Evolutionary conservation across 1,140 invertebrate genomes (phyloP).

Genomic region (Schlechtendalia chinensis): DNA sequence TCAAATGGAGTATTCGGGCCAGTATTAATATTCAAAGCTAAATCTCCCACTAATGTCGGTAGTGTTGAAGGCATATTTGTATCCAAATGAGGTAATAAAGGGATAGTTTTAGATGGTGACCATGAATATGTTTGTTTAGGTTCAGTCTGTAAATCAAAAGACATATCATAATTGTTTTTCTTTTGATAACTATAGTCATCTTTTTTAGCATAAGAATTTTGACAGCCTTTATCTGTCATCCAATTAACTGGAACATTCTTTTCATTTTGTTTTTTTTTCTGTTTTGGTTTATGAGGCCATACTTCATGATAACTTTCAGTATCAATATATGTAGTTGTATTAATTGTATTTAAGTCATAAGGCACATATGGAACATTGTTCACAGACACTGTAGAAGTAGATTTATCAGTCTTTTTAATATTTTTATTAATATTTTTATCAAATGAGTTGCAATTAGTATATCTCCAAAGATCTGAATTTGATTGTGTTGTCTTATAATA

Average conservation of each 20-base stretch:
- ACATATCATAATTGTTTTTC: slow-evolving; percentile 42
- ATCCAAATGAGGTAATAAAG: slow-evolving; percentile 53
- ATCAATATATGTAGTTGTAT: slow-evolving; percentile 42
- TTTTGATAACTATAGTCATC: slow-evolving; percentile 36
- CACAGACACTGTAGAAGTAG: slow-evolving; percentile 52
- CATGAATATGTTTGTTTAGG: slow-evolving; percentile 51
- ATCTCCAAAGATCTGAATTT: slow-evolving; percentile 42
- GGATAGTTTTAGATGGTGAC: slow-evolving; percentile 54
- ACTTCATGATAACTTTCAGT: slow-evolving; percentile 40
- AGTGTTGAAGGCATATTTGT: slow-evolving; percentile 54
- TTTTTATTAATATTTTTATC: slow-evolving; percentile 50
- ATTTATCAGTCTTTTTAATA: slow-evolving; percentile 51
- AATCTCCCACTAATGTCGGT: slow-evolving; percentile 56
- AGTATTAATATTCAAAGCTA: slow-evolving; percentile 55
- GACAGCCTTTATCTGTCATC: slow-evolving; percentile 45
- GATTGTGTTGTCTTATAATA: slow-evolving; percentile 41
- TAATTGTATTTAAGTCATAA: slow-evolving; percentile 50
- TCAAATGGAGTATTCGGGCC: slow-evolving; percentile 46
- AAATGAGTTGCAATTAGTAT: slow-evolving; percentile 42
- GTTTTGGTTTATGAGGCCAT: slow-evolving; percentile 43
- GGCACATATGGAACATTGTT: slow-evolving; percentile 53
- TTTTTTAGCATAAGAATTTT: slow-evolving; percentile 38
- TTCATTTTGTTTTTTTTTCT: slow-evolving; percentile 47
- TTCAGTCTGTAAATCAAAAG: slow-evolving; percentile 38
- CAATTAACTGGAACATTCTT: slow-evolving; percentile 40